Percentiles rank a stretch among this genome's conserved stretches.
Evolutionary conservation across 2,797 vertebrate species (phyloP).

Genomic region (Gouania willdenowi): DNA sequence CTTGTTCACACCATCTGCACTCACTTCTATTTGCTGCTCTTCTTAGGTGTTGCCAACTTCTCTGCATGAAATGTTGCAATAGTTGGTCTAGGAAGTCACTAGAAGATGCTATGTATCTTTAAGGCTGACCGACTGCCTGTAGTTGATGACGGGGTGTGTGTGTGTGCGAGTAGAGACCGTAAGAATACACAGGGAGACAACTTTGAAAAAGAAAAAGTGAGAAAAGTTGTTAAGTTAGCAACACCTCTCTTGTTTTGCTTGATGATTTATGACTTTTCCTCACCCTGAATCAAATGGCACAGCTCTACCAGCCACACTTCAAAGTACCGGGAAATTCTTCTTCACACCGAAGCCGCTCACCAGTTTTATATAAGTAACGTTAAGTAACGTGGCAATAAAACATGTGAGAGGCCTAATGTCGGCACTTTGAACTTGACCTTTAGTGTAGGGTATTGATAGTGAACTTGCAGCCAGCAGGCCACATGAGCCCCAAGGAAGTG

Average conservation of each 20-base stretch:
- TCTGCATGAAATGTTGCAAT: too few relatives aligned
- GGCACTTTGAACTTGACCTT: constrained; percentile 54
- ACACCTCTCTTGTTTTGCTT: constrained; percentile 38
- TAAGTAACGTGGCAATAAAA: constrained; percentile 59
- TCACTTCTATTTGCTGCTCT: constrained; percentile 32
- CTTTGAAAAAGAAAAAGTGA: too few relatives aligned
- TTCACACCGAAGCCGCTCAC: constrained; percentile 49
- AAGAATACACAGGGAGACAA: too few relatives aligned
- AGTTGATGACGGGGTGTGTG: too few relatives aligned
- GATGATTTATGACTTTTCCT: constrained; percentile 37
- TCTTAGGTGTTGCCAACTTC: constrained; percentile 31
- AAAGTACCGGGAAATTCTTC: constrained; percentile 35
- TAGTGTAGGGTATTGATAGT: constrained; percentile 8
- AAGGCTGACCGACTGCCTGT: too few relatives aligned
- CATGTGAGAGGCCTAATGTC: constrained; percentile 35
- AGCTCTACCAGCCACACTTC: constrained; percentile 54
- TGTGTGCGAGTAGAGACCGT: too few relatives aligned
- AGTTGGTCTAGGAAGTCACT: too few relatives aligned
- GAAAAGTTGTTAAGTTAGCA: too few relatives aligned
- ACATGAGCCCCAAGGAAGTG: too few relatives aligned
- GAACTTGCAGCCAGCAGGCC: too few relatives aligned
- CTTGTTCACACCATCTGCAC: constrained; percentile 43
- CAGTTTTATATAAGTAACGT: constrained; percentile 56
- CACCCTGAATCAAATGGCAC: constrained; percentile 56
- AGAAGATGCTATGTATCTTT: too few relatives aligned